Base-by-base conservation (phyloP, 2,113 vertebrate genomes). In the Nestor notabilis region DNA sequence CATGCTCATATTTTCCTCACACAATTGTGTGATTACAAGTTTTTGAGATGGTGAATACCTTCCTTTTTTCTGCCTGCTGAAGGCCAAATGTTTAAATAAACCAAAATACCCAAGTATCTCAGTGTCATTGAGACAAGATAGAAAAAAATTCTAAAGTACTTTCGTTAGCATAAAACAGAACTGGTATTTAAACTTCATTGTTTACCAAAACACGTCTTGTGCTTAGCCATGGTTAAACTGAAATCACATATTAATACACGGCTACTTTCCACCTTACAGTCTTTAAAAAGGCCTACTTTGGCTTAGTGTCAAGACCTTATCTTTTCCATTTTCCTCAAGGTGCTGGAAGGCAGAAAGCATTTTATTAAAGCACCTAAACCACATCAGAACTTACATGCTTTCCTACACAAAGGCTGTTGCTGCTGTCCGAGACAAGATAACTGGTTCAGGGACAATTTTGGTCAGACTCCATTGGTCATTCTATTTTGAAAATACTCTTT, bases 201-300 rank as follows among this genome's bases (percentile, higher is more conserved):
- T n/a, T 70, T 52, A 66, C 27, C 17, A 5, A 74, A 64, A 37
- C 5, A 29, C 0, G 0, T 9, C 11, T 46, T 47, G 5, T 55
- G 29, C 25, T 43, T 35, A 31, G 2, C 44, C 19, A 10, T 2
- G 1, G 12, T 44, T 63, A 43, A 91, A 76, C 11, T 1, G 1
- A 55, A 31, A 68, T 64, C 14, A 28, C 7, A 1, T 13, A 3
- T 23, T 55, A n/a, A 55, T 29, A 68, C 13, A 18, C 1, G 1
- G 15, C 4, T 55, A 13, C 12, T 58, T 33, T 60, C 35, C 35
- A 43, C 39, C 5, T 35, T 31, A 20, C 2, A 33, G 46, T 7
- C 18, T 69, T 83, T 41, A 33, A 55, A 58, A 47, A 77, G 17
- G 5, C 21, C 25, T 69, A 11, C 13, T 63, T 93, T 17, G 3